phyloP scores from a whole-genome alignment of 2,888 invertebrate genomes.

The Platypus cylindrus region DNA sequence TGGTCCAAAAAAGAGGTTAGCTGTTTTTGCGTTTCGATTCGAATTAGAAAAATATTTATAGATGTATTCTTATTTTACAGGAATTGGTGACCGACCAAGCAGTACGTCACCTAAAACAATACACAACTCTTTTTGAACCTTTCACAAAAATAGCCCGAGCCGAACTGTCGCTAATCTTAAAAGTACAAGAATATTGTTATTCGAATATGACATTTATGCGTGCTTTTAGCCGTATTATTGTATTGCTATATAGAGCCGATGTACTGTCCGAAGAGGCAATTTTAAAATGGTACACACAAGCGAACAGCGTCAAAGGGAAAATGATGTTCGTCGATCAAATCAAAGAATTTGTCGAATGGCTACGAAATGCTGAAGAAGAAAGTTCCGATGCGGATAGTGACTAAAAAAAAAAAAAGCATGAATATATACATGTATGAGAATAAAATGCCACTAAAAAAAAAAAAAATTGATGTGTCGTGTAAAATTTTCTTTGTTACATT shows the following conservation, averaged over 20 bases:
- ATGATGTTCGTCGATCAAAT: conserved; percentile 97
- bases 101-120: conserved; percentile 75
- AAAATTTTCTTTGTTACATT: too few relatives aligned
- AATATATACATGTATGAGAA: not conserved
- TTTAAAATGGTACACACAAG: conserved; percentile 91
- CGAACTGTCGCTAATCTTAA: conserved; percentile 76
- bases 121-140: conserved; percentile 74
- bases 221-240: conserved; percentile 92
- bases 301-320: conserved; percentile 88
- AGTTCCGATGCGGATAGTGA: conserved; percentile 41
- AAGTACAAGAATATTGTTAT: conserved; percentile 96
- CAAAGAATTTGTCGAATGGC: conserved; percentile 96
- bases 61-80: conserved; percentile 18
- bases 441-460: too few relatives aligned
- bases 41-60: not conserved
- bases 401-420: too few relatives aligned
- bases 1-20: conserved; percentile 90
- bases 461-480: too few relatives aligned
- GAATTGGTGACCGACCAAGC: conserved; percentile 94
- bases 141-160: conserved; percentile 78
- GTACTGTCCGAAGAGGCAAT: conserved; percentile 91
- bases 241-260: conserved; percentile 92
- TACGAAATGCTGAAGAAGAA: conserved; percentile 90
- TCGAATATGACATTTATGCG: conserved; percentile 99
- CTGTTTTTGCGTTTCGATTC: not conserved